Evolutionary conservation across 2,113 vertebrate species (phyloP), one percentile per base, ranked within the genome.

Genomic region (Oryzias curvinotus): DNA sequence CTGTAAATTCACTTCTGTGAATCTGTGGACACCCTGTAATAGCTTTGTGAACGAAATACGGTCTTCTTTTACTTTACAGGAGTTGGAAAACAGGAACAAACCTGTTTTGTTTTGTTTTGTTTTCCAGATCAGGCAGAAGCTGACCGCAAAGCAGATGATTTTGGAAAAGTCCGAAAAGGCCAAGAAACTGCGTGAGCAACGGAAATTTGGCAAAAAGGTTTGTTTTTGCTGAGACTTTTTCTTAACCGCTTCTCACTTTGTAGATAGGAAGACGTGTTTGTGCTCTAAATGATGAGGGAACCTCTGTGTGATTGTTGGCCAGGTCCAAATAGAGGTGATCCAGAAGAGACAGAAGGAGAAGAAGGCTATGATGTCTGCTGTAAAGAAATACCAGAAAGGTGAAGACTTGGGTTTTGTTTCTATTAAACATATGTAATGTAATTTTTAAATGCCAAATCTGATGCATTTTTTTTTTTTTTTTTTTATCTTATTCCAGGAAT

Each of bases 361-460:
- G 83, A 93, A 94, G 55, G 93, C 94, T 4, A 96, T 98, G 95
- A 94, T 99, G 92, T 84, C 86, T 1, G 93, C 95, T 57, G 93
- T 99, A 18, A 99, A 99, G 89, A 99, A 94, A 73, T 99, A 98
- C 50, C 96, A 98, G 89, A 99, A 98, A 94, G 97, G 97, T 98
- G 45, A 66, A 77, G 17, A 7, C 46, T 52, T 52, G 15, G 51
- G 30, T 16, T 5, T 19, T 5, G 1, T 52, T 52, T 41, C 15
- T 57, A 12, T 15, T 36, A 52, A 50, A 55, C 21, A 2, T n/a
- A 23, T n/a, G n/a, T n/a, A n/a, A n/a, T n/a, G n/a, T n/a, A n/a
- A n/a, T n/a, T n/a, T n/a, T 17, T 5, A 36, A 49, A 49, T 6
- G 14, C 10, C 6, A 14, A 1, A 14, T 12, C 26, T 4, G 14